phyloP scores from a whole-genome alignment of 2,888 invertebrate species.

The Spodoptera exigua region DNA sequence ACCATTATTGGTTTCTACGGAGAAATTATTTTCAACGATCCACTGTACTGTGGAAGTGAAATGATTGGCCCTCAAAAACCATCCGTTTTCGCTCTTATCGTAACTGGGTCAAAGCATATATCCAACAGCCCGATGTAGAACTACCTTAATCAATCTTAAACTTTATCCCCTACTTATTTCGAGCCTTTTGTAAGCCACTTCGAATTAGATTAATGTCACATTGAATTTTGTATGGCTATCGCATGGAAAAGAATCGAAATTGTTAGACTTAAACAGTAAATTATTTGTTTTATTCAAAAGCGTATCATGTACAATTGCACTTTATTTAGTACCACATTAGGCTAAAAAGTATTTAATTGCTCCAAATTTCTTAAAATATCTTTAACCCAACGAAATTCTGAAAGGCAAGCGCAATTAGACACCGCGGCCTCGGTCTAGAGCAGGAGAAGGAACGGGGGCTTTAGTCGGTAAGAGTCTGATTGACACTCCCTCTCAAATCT shows the following conservation, averaged over 20 bases:
- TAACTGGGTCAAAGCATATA: conserved; percentile 37
- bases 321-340: too few species aligned
- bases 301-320: too few species aligned
- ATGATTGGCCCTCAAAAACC: conserved; percentile 38
- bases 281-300: too few species aligned
- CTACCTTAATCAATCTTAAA: conserved; percentile 35
- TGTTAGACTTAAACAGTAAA: too few species aligned
- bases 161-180: conserved; percentile 7
- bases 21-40: conserved; percentile 30
- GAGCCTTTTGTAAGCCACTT: neutral
- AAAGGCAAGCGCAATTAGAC: too few species aligned
- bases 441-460: too few species aligned
- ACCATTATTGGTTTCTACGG: conserved; percentile 4
- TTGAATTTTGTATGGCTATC: neutral
- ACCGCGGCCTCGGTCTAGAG: too few species aligned
- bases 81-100: conserved; percentile 4
- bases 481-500: too few species aligned
- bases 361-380: too few species aligned
- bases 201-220: conserved; percentile 9
- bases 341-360: too few species aligned
- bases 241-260: neutral
- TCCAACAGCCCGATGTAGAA: conserved; percentile 20
- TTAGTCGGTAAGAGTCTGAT: too few species aligned
- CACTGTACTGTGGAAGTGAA: conserved; percentile 29
- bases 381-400: too few species aligned